Evolutionary conservation across 1,140 invertebrate species (phyloP), one percentile per base, ranked within the genome.

Genomic region (Cotesia vestalis): DNA sequence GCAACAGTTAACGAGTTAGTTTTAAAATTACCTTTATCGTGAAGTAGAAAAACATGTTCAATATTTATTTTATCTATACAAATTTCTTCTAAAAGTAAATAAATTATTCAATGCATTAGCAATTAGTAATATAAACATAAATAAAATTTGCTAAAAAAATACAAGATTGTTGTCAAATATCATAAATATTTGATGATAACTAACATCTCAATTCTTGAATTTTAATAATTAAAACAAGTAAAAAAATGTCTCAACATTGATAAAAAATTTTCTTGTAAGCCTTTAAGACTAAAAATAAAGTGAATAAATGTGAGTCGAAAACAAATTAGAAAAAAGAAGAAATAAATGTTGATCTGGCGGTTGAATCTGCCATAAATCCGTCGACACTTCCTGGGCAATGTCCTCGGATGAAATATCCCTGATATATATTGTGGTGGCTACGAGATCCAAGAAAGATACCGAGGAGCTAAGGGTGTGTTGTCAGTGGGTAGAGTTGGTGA

Each of bases 311-410:
- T 20, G 9, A 20, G 9, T 17, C 9, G 9, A 9, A 17, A 59
- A 59, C 17, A 4, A 27, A 17, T 59, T 59, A 59, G 20, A 59
- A 9, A 59, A 59, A 20, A 4, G 9, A 27, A 59, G 20, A 20
- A 20, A 59, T 20, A 59, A 27, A 59, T 59, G 20, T 59, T 17
- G 6, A 62, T 62, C 60, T 36, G 36, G 6, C 35, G 40, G 40
- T 46, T 46, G 5, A 46, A 46, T 36, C 27, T 27, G 35, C 60
- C 60, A 62, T 62, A 62, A 36, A 62, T 62, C 60, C 60, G 12
- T 62, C 60, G n/a, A 62, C 60, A 62, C 36, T 62, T 62, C 60
- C 60, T 62, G 60, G 36, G 6, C 60, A 38, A 62, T 62, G 60
- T 62, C 60, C 60, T 36, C 60, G 9, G 6, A 46, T 46, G 40